Percentiles rank a stretch among this genome's conserved stretches.
These are phyloP conservation scores for Capitella teleta DNA, from an alignment of 1,140 invertebrate species.

Conservation along the genomic window DNA sequence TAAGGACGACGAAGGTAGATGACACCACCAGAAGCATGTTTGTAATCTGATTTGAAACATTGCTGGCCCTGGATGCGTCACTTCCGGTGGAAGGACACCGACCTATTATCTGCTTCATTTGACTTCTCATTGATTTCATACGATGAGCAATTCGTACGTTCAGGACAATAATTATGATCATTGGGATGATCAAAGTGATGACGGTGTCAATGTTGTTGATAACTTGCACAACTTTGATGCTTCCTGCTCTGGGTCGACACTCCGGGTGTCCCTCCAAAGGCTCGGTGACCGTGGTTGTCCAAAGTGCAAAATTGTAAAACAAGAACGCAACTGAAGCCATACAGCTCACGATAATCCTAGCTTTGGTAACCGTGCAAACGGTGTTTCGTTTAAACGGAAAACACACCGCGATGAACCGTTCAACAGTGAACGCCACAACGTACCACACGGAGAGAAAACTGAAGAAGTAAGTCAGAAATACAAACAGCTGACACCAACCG, in stretches of 20 bases:
- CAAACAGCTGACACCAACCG: constrained; percentile 17
- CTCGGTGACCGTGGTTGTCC: constrained; percentile 9
- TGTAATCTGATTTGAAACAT: constrained; percentile 55
- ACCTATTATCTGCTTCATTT: neutral
- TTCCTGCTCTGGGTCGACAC: constrained; percentile 42
- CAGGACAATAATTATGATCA: constrained; percentile 49
- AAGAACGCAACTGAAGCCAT: constrained; percentile 10
- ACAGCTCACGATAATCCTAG: constrained; percentile 13
- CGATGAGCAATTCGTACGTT: constrained; percentile 47
- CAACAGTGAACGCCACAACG: constrained; percentile 26
- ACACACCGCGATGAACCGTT: constrained; percentile 29
- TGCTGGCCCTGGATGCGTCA: neutral
- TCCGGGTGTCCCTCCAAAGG: constrained; percentile 20
- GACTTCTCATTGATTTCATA: constrained; percentile 11
- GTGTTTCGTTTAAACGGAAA: constrained; percentile 21
- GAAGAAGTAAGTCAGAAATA: constrained; percentile 21
- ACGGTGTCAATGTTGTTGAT: constrained; percentile 50
- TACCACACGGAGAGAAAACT: constrained; percentile 26
- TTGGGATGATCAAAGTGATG: constrained; percentile 47
- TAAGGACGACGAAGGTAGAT: constrained; percentile 63
- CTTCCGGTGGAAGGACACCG: neutral
- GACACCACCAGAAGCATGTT: constrained; percentile 72
- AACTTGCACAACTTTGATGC: constrained; percentile 43
- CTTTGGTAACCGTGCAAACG: constrained; percentile 14
- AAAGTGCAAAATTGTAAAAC: constrained; percentile 10